Percentiles rank a stretch among this genome's conserved stretches.
These are phyloP conservation scores for Mesodorylaimus sp. DNA, from an alignment of 2,888 invertebrate species.

Conservation along the genomic window DNA sequence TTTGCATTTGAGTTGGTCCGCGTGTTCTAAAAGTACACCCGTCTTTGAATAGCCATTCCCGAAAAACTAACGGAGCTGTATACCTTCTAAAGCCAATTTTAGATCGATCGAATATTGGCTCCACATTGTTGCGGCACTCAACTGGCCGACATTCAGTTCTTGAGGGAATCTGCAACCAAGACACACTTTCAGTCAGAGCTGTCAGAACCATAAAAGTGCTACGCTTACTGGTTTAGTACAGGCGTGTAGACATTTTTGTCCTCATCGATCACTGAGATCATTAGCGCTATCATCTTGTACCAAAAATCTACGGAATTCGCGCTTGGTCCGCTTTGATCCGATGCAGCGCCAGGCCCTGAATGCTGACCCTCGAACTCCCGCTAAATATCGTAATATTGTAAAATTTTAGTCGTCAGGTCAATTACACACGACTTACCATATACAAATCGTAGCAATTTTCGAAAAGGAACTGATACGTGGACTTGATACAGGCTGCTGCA, in stretches of 20 bases:
- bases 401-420: background rate
- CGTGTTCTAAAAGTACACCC: conserved; percentile 50
- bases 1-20: conserved; percentile 80
- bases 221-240: conserved; percentile 64
- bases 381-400: background rate
- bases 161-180: conserved; percentile 54
- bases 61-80: background rate
- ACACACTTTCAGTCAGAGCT: background rate
- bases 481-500: conserved; percentile 90
- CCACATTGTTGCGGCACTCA: conserved; percentile 97
- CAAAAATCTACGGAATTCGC: conserved; percentile 77
- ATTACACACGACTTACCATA: conserved; percentile 34
- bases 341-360: conserved; percentile 14
- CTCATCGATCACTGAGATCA: conserved; percentile 95
- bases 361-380: conserved; percentile 28
- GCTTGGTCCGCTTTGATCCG: conserved; percentile 48
- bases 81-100: conserved; percentile 77
- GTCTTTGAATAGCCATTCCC: background rate
- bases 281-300: conserved; percentile 88
- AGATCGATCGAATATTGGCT: conserved; percentile 69
- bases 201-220: conserved; percentile 3
- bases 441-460: conserved; percentile 96
- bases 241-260: conserved; percentile 93
- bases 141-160: conserved; percentile 90
- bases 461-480: conserved; percentile 96